Conservation (phyloP, 2,113 vertebrate genomes). For the Aldabrachelys gigantea region DNA sequence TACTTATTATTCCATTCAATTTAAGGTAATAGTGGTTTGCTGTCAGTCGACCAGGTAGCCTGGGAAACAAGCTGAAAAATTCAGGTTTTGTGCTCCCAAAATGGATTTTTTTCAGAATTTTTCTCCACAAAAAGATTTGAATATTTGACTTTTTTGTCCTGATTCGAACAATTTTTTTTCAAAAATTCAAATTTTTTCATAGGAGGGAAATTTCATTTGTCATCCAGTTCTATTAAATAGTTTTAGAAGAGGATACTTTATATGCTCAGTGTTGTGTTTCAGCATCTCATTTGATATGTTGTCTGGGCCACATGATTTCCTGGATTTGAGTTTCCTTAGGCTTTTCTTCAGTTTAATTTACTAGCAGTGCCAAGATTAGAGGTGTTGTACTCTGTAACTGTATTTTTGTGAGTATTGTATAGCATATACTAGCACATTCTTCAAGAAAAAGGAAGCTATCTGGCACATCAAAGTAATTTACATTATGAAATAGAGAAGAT, state of each 20-base stretch:
- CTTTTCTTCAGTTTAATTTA: neutral
- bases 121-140: neutral
- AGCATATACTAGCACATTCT: neutral
- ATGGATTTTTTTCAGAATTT: neutral
- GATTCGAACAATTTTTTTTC: neutral
- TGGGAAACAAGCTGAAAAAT: neutral
- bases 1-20: too few species aligned
- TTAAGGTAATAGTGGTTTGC: too few species aligned
- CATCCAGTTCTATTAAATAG: conserved; percentile 35
- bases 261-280: conserved; percentile 10
- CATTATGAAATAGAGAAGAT: neutral
- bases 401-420: neutral
- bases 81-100: neutral
- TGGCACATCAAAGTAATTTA: neutral
- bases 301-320: neutral
- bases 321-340: conserved; percentile 19
- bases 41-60: neutral
- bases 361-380: neutral
- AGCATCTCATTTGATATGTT: conserved; percentile 43
- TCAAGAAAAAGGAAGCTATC: neutral
- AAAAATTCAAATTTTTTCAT: neutral
- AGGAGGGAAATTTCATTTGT: conserved; percentile 44
- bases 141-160: neutral
- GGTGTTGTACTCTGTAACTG: neutral
- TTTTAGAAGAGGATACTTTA: conserved; percentile 12